Base-by-base conservation (phyloP, 2,113 vertebrate genomes). In the Chionodraco myersi region DNA sequence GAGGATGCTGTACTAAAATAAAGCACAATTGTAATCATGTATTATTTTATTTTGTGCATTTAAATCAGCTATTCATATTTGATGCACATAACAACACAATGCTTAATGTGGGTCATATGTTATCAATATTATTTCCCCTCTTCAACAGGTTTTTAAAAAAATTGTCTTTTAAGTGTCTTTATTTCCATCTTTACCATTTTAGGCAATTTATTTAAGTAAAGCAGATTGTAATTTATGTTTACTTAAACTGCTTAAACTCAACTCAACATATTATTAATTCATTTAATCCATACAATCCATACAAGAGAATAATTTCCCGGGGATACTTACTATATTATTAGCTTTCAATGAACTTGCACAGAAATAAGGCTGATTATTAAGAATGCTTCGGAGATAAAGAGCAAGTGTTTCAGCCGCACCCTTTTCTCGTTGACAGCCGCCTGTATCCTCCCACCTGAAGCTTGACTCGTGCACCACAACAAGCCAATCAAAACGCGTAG, bases 401-500 rank as follows among this genome's bases (percentile, higher is more conserved):
- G 47, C 5, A 6, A 3, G 0, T 41, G 41, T 47, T 54, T 9
- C 16, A 52, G 34, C 71, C 83, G 47, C 83, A 68, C 87, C 85
- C 85, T 64, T 36, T 74, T 8, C 26, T 45, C 54, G 10, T 8
- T 71, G 75, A 83, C 72, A 62, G 13, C 70, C 21, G 60, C 13
- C 69, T 9, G 58, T 72, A 63, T 18, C 61, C 64, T 61, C 63
- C 61, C 49, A 51, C 4, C 1, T 21, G 49, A 75, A 69, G 87
- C 23, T 23, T 26, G n/a, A 90, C 4, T 21, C 61, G 41, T 44
- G 77, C 51, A 57, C 6, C 36, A 7, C 5, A 41, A 41, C 36
- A 41, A 41, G 36, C 90, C 90, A 91, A 91, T 92, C 52, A 60
- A 4, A 70, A 4, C n/a, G 6, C 82, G 86, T 66, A 53, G 15